Percentiles rank a stretch among this genome's conserved stretches.
Conservation (phyloP, 2,888 invertebrate genomes). For the Timema podura region DNA sequence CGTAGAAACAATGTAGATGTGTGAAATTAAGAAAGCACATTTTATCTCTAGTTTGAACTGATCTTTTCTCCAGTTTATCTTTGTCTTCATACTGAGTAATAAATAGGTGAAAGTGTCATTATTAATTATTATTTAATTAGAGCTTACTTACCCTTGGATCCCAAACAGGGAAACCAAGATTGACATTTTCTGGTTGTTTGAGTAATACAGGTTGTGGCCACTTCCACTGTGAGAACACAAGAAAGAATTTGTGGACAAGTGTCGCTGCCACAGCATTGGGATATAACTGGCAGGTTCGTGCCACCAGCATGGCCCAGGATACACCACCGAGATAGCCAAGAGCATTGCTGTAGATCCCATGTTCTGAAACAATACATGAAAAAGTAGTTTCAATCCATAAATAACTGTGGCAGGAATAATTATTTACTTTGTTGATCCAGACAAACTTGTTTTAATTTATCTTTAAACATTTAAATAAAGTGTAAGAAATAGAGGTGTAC, state of each 20-base stretch:
- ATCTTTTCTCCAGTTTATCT: no score
- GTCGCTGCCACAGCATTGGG: slow-evolving; percentile 95
- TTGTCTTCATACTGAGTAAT: no score
- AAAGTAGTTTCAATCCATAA: no score
- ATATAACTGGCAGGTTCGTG: slow-evolving; percentile 95
- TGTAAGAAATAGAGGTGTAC: no score
- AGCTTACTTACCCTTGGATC: slow-evolving; percentile 76
- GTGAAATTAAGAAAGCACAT: no score
- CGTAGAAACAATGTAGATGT: no score
- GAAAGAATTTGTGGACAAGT: slow-evolving; percentile 95
- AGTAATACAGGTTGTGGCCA: slow-evolving; percentile 98
- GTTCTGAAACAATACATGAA: slow-evolving; percentile 54
- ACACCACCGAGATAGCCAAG: slow-evolving; percentile 97
- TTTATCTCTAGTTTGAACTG: no score
- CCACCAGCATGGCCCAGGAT: slow-evolving; percentile 99
- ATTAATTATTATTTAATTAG: neutral
- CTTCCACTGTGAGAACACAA: slow-evolving; percentile 97
- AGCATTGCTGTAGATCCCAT: slow-evolving; percentile 97
- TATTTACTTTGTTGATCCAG: no score
- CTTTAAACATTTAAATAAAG: no score
- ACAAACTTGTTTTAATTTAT: no score
- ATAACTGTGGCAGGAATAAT: no score
- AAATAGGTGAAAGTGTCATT: no score
- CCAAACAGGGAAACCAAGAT: slow-evolving; percentile 92
- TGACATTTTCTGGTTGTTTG: slow-evolving; percentile 84